These are phyloP conservation scores for Andrena minutula DNA, from an alignment of 2,888 invertebrate genomes.

Conservation along the genomic window DNA sequence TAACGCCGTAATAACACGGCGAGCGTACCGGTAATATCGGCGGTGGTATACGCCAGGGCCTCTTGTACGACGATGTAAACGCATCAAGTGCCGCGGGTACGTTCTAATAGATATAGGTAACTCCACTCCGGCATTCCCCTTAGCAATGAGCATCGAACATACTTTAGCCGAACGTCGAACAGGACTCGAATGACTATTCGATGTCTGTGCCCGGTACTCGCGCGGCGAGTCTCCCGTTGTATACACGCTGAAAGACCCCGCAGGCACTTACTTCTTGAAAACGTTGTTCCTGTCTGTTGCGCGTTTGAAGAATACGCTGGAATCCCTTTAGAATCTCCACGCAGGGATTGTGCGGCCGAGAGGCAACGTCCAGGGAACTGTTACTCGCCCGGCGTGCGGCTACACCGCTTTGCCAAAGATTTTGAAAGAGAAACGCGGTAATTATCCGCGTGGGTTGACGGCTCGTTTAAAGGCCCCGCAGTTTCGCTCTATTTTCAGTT, in stretches of 20 bases:
- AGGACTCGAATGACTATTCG: constrained; percentile 57
- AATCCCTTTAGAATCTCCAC: constrained; percentile 19
- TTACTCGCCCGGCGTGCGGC: background rate
- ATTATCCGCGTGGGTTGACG: constrained; percentile 3
- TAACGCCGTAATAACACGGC: constrained; percentile 76
- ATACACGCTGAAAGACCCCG: constrained; percentile 38
- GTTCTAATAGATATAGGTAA: constrained; percentile 66
- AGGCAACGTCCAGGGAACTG: constrained; percentile 4
- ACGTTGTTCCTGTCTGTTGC: constrained; percentile 40
- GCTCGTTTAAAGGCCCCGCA: background rate
- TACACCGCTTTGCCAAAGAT: background rate
- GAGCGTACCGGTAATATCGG: constrained; percentile 70
- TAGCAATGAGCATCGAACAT: constrained; percentile 58
- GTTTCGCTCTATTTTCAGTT: constrained; percentile 53
- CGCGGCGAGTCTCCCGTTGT: constrained; percentile 22
- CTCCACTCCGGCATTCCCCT: constrained; percentile 27
- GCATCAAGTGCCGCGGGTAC: constrained; percentile 63
- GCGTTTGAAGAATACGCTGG: constrained; percentile 50
- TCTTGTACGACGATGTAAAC: constrained; percentile 64
- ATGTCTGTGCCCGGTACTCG: constrained; percentile 17
- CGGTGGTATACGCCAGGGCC: constrained; percentile 49
- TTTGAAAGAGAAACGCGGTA: constrained; percentile 1
- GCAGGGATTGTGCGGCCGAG: background rate
- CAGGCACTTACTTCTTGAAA: constrained; percentile 52
- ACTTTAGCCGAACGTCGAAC: constrained; percentile 62